Evolutionary conservation across 2,113 vertebrate genomes (phyloP).

Genomic region (Hyperoodon ampullatus): DNA sequence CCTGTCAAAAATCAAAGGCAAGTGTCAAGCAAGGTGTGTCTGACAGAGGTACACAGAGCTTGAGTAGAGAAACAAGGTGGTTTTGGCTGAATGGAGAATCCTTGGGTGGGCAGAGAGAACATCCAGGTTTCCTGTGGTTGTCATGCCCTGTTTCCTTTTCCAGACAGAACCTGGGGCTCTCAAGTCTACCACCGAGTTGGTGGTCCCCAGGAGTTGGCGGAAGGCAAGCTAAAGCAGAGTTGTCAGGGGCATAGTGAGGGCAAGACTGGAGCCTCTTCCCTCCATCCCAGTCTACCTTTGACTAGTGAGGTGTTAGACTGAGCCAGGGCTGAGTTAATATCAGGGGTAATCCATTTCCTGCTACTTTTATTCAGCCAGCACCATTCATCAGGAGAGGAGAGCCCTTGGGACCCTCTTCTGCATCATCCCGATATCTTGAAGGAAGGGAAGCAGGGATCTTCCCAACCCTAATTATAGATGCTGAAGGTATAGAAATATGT

Average conservation of each 20-base stretch:
- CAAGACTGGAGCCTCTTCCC: neutral
- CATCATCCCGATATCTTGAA: neutral
- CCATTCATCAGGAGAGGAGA: neutral
- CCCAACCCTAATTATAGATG: neutral
- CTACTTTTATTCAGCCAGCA: neutral
- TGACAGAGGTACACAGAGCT: neutral
- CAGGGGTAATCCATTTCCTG: constrained; percentile 25
- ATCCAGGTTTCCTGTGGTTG: neutral
- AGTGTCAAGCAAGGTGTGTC: neutral
- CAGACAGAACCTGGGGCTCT: neutral
- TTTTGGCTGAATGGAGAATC: neutral
- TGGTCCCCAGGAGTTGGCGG: too few relatives aligned
- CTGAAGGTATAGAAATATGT: neutral
- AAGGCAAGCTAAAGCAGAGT: neutral
- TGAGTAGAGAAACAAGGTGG: neutral
- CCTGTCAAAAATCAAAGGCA: constrained; percentile 36
- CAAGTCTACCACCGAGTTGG: neutral
- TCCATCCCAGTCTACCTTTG: neutral
- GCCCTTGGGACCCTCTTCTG: neutral
- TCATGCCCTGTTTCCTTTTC: neutral
- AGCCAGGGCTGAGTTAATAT: neutral
- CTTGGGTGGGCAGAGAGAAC: too few relatives aligned
- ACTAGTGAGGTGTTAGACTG: neutral
- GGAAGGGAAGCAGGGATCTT: neutral
- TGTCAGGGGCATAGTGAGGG: neutral